Percentiles rank a stretch among this genome's conserved stretches.
Conservation (phyloP, 2,797 vertebrate species). For the Enoplosus armatus region DNA sequence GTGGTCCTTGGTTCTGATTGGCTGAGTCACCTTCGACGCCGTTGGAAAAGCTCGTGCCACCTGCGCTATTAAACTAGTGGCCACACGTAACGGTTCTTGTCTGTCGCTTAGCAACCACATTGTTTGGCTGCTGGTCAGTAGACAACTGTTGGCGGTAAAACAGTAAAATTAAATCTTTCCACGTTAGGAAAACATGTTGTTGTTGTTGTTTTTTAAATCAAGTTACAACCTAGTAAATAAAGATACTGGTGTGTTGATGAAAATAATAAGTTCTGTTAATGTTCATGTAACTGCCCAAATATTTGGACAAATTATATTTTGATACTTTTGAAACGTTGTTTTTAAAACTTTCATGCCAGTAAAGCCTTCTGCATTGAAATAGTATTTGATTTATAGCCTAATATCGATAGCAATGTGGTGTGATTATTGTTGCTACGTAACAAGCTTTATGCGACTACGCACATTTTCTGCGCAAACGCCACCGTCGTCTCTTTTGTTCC, state of each 20-base stretch:
- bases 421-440: not conserved
- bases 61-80: not conserved
- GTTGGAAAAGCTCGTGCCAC: not conserved
- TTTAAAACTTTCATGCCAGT: too few species aligned
- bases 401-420: not conserved
- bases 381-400: not conserved
- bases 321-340: too few species aligned
- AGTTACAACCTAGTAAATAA: not conserved
- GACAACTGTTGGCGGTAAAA: not conserved
- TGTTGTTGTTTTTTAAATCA: not conserved
- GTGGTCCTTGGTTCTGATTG: not conserved
- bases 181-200: not conserved
- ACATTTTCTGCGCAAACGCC: constrained; percentile 24
- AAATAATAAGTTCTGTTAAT: too few species aligned
- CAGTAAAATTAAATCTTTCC: not conserved
- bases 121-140: constrained; percentile 11
- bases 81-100: not conserved
- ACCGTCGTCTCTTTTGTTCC: constrained; percentile 24
- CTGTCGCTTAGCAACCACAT: constrained; percentile 53
- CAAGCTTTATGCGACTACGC: not conserved
- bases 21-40: not conserved
- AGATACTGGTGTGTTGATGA: accelerated
- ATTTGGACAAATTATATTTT: too few species aligned
- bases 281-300: too few species aligned
- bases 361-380: too few species aligned